Evolutionary conservation across 2,888 invertebrate genomes (phyloP).

Genomic region (Drosophila hamatofila): DNA sequence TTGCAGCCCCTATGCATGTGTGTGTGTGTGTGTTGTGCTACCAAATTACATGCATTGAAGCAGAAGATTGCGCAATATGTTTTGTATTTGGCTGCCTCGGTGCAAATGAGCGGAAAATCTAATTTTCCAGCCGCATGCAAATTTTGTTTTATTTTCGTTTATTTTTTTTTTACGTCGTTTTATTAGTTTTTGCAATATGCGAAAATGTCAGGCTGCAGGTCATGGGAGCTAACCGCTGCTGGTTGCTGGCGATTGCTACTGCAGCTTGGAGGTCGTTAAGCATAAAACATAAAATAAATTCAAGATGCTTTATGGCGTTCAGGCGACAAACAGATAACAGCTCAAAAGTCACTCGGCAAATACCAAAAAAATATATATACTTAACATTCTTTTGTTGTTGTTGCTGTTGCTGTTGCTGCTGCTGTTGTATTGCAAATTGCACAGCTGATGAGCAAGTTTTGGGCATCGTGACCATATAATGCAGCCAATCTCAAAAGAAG

Average conservation of each 20-base stretch:
- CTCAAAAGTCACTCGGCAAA: background rate
- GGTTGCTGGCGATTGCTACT: conserved; percentile 18
- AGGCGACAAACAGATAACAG: conserved; percentile 18
- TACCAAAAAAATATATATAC: conserved; percentile 16
- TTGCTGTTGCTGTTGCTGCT: background rate
- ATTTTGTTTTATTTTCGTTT: conserved; percentile 30
- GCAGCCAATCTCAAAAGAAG: conserved; percentile 45
- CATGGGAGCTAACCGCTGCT: conserved; percentile 33
- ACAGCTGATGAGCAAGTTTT: conserved; percentile 39
- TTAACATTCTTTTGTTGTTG: conserved; percentile 33
- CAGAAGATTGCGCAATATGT: conserved; percentile 78
- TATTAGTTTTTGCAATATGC: conserved; percentile 33
- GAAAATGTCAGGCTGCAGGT: conserved; percentile 48
- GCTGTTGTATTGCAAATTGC: conserved; percentile 30
- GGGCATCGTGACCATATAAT: conserved; percentile 53
- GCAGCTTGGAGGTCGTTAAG: conserved; percentile 46
- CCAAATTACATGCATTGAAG: conserved; percentile 64
- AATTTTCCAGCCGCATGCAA: conserved; percentile 72
- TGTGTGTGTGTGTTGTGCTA: conserved; percentile 11
- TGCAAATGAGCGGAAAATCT: conserved; percentile 79
- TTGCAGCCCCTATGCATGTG: conserved; percentile 7
- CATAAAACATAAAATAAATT: conserved; percentile 22
- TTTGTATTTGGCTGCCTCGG: conserved; percentile 48
- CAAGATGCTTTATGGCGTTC: conserved; percentile 36
- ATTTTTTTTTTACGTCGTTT: conserved; percentile 1